Percentiles rank a stretch among this genome's conserved stretches.
phyloP scores from a whole-genome alignment of 92 coral and sea anemone genomes.

The Metridium senile region DNA sequence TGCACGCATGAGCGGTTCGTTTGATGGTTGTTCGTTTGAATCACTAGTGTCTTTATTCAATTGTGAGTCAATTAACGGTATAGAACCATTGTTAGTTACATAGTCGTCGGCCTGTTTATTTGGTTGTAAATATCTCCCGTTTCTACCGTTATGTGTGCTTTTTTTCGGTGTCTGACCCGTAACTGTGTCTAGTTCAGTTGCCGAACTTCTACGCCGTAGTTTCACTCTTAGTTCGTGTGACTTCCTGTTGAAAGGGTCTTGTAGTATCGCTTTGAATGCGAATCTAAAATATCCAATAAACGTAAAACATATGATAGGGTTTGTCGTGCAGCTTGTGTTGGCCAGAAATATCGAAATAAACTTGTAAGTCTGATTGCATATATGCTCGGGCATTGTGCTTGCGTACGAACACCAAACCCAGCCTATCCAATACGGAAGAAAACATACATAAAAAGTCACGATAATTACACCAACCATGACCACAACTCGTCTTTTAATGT shows the following conservation, averaged over 20 bases:
- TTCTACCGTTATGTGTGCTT: background rate
- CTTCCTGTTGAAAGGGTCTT: conserved; percentile 23
- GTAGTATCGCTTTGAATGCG: conserved; percentile 38
- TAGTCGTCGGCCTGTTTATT: background rate
- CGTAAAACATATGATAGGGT: conserved; percentile 57
- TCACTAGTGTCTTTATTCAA: background rate
- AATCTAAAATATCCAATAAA: conserved; percentile 59
- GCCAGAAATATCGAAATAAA: conserved; percentile 48
- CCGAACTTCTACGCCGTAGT: conserved; percentile 4
- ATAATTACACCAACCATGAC: conserved; percentile 51
- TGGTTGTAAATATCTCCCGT: background rate
- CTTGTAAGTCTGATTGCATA: conserved; percentile 53
- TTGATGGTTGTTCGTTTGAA: background rate
- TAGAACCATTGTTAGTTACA: background rate
- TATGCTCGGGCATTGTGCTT: conserved; percentile 5
- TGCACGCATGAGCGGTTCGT: background rate
- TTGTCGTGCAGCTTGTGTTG: conserved; percentile 55
- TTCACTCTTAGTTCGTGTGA: background rate
- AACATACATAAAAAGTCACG: conserved; percentile 46
- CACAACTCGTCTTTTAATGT: conserved; percentile 52
- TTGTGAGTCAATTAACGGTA: background rate
- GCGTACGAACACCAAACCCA: conserved; percentile 73
- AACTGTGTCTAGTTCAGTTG: conserved; percentile 14
- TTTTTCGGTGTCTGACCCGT: conserved; percentile 1
- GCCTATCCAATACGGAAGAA: conserved; percentile 71